phyloP scores from a whole-genome alignment of 2,113 vertebrate species.

The Pangasianodon gigas region DNA sequence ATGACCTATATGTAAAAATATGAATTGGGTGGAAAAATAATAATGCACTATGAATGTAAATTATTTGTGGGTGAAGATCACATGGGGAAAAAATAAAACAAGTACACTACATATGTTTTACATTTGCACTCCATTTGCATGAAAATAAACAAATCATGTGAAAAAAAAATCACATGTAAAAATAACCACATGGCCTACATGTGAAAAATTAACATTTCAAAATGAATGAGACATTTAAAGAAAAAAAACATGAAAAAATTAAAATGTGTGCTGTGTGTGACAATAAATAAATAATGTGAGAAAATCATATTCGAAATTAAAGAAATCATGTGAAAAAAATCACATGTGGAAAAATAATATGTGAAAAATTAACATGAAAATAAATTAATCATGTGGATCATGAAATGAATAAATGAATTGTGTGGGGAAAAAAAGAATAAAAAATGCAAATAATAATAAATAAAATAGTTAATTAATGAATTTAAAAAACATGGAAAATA shows the following conservation, averaged over 20 bases:
- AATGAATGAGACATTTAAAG: no score
- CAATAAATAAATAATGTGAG: neutral
- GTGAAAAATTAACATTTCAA: no score
- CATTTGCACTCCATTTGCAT: no score
- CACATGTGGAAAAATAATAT: neutral
- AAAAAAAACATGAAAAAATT: neutral
- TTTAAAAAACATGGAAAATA: neutral
- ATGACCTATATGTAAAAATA: no score
- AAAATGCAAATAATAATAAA: neutral
- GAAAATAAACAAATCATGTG: no score
- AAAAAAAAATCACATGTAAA: no score
- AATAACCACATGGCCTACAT: no score
- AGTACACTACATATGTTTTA: no score
- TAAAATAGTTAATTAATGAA: neutral
- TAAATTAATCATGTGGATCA: neutral
- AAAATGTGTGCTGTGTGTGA: neutral
- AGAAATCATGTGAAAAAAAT: neutral
- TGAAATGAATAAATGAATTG: neutral
- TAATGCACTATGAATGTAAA: no score
- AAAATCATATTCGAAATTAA: neutral
- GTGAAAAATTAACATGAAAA: accelerated
- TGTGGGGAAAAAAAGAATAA: neutral
- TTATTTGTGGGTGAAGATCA: no score
- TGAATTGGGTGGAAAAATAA: no score
- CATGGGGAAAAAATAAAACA: no score